A percentile compares a stretch with the other conserved stretches of the same genome.
phyloP scores from a whole-genome alignment of 2,113 vertebrate species.

The Anser cygnoides region DNA sequence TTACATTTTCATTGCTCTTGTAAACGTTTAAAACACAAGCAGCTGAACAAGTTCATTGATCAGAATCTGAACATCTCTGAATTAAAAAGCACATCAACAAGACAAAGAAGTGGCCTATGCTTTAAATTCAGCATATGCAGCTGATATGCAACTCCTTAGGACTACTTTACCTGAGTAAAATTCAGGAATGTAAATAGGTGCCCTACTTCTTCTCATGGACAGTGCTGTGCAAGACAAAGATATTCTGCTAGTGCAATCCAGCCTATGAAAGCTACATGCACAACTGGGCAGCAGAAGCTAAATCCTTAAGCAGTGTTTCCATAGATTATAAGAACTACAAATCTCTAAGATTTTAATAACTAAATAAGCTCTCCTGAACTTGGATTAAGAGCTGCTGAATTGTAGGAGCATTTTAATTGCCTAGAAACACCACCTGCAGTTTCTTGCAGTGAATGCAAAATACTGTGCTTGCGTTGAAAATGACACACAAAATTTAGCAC shows the following conservation, averaged over 20 bases:
- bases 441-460: neutral
- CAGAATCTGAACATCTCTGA: neutral
- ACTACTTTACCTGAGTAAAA: neutral
- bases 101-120: neutral
- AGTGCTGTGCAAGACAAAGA: neutral
- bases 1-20: neutral
- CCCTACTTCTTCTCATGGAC: neutral
- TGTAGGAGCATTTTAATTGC: neutral
- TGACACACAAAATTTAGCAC: neutral
- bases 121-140: neutral
- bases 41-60: neutral
- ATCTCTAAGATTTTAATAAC: conserved; percentile 8
- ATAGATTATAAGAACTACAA: neutral
- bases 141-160: neutral
- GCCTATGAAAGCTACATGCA: neutral
- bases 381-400: neutral
- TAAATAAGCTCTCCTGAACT: conserved; percentile 2
- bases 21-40: neutral
- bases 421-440: neutral
- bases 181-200: neutral
- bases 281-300: neutral
- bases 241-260: neutral
- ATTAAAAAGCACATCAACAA: neutral
- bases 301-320: conserved; percentile 4
- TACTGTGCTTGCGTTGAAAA: neutral